Base-by-base conservation (phyloP, 2,113 vertebrate species). In the Bubo scandiacus region DNA sequence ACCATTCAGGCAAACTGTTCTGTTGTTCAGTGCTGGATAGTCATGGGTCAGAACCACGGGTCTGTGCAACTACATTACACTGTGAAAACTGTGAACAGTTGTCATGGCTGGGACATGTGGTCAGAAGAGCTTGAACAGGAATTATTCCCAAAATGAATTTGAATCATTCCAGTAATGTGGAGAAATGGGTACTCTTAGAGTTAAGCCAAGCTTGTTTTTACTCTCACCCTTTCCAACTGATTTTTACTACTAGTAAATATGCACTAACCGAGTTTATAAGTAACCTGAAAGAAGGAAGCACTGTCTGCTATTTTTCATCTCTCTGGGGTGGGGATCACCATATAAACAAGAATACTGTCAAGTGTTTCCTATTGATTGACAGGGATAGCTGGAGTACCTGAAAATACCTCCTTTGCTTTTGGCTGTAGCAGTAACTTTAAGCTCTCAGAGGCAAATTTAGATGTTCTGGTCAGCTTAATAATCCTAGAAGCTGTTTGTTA, bases 31-130 rank as follows among this genome's bases (percentile, higher is more conserved):
- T 71, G 47, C 68, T 63, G 18, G 52, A 6, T n/a, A 57, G 11
- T 70, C 16, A 7, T n/a, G 61, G 34, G 4, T 63, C 43, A 86
- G 74, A 68, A 57, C 63, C 36, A 11, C 6, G 21, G 34, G 36
- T 72, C 42, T 83, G 30, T 72, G 51, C 30, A 57, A 21, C 58
- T 88, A 0, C 8, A 3, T 68, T 63, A 32, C 17, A 12, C 26
- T 59, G 20, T 58, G 58, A 58, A 36, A 54, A 30, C 27, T 1
- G 1, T 57, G 54, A 82, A 12, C 59, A 73, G 27, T 74, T 38
- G 7, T 47, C 26, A 15, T 45, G 0, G 0, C 42, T 88, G 43
- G 43, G n/a, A 58, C 47, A 10, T 40, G 34, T 0, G 2, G 15
- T 81, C 36, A n/a, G 63, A 71, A 77, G 57, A 59, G 34, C 52